phyloP scores from a whole-genome alignment of 2,113 vertebrate genomes.

The Gulo gulo region DNA sequence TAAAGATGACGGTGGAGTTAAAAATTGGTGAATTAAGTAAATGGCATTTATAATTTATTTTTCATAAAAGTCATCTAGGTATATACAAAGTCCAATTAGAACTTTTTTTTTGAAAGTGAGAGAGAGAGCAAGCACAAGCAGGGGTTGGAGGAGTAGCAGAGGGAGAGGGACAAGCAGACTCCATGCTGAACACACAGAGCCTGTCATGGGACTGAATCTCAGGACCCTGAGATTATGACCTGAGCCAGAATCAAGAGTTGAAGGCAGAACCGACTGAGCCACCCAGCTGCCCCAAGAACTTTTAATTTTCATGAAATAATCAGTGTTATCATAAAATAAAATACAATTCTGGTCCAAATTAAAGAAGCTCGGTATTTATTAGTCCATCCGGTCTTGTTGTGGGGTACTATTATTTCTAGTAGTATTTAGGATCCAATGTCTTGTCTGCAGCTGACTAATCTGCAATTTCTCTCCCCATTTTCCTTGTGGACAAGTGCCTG shows the following conservation, averaged over 20 bases:
- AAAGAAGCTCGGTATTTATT: neutral
- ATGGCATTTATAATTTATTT: neutral
- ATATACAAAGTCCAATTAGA: neutral
- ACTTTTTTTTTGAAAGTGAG: neutral
- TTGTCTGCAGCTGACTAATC: neutral
- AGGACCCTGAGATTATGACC: neutral
- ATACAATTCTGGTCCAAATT: constrained; percentile 12
- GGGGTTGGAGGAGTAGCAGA: neutral
- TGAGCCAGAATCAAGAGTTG: neutral
- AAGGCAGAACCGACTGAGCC: neutral
- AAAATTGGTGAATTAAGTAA: neutral
- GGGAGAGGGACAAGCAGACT: neutral
- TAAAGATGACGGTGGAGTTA: neutral
- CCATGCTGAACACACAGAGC: neutral
- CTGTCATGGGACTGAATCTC: neutral
- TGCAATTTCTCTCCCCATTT: neutral
- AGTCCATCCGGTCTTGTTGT: neutral
- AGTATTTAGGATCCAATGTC: neutral
- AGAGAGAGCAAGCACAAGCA: neutral
- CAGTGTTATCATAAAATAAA: constrained; percentile 30
- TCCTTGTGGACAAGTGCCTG: neutral
- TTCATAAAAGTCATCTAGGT: neutral
- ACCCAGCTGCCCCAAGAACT: neutral
- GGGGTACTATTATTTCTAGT: neutral
- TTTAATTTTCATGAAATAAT: neutral